These are phyloP conservation scores for Tachycineta bicolor DNA, from an alignment of 2,113 vertebrate species.

Conservation along the genomic window DNA sequence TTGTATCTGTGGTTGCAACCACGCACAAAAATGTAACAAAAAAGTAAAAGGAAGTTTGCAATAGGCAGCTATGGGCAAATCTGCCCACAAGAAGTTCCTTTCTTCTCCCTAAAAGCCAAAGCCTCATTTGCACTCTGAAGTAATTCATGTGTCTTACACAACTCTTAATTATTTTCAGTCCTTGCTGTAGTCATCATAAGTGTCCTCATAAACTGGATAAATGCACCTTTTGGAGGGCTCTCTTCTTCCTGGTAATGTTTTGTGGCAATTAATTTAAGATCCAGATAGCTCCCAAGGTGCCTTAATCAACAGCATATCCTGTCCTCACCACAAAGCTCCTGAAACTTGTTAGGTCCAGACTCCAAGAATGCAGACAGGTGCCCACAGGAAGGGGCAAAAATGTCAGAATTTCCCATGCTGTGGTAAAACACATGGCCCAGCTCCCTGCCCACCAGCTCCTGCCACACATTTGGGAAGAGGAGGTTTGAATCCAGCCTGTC, in stretches of 20 bases:
- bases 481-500: background rate
- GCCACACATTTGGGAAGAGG: background rate
- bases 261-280: background rate
- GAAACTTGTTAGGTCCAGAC: background rate
- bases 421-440: background rate
- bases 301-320: background rate
- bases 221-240: background rate
- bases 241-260: background rate
- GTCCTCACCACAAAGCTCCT: background rate
- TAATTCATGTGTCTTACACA: background rate
- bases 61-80: background rate
- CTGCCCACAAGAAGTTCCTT: background rate
- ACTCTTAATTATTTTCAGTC: background rate
- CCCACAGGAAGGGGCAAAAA: background rate
- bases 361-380: background rate
- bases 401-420: background rate
- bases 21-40: background rate
- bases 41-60: conserved; percentile 4
- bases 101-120: background rate
- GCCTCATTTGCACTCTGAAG: background rate
- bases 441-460: background rate
- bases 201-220: background rate
- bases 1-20: background rate
- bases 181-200: background rate
- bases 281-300: background rate